Conservation (phyloP, 1,140 invertebrate species). For the Drosophila bocki region DNA sequence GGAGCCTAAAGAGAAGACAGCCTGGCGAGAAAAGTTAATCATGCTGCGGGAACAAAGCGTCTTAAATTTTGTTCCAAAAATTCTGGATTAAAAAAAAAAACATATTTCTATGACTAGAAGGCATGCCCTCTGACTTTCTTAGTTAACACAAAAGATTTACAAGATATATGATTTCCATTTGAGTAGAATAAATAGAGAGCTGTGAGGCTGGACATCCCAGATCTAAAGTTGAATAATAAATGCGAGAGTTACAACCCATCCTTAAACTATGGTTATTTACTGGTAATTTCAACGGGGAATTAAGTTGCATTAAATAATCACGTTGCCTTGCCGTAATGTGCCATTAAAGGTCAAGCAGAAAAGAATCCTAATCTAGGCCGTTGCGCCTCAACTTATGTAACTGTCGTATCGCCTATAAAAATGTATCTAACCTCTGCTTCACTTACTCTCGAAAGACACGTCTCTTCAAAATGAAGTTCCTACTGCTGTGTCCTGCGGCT, state of each 20-base stretch:
- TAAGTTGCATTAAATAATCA: no score
- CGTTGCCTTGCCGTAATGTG: no score
- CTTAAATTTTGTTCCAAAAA: no score
- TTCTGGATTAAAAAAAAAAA: no score
- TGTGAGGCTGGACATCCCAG: neutral
- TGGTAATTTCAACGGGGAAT: neutral
- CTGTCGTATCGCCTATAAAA: neutral
- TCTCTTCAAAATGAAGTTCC: constrained; percentile 12
- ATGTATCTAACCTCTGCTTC: neutral
- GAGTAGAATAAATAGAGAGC: no score
- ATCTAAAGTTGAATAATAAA: neutral
- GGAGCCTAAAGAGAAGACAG: rapidly evolving
- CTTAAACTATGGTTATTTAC: neutral
- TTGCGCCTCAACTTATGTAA: neutral
- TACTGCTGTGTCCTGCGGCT: neutral
- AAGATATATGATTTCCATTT: no score
- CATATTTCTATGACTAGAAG: no score
- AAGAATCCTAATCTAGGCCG: neutral
- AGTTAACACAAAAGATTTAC: no score
- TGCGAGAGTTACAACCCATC: neutral
- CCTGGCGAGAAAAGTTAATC: no score
- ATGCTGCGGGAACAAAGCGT: no score
- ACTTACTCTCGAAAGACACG: neutral
- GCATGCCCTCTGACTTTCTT: no score
- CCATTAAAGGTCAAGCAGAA: constrained; percentile 29